These are phyloP conservation scores for Otis tarda DNA, from an alignment of 2,113 vertebrate species.

Conservation along the genomic window DNA sequence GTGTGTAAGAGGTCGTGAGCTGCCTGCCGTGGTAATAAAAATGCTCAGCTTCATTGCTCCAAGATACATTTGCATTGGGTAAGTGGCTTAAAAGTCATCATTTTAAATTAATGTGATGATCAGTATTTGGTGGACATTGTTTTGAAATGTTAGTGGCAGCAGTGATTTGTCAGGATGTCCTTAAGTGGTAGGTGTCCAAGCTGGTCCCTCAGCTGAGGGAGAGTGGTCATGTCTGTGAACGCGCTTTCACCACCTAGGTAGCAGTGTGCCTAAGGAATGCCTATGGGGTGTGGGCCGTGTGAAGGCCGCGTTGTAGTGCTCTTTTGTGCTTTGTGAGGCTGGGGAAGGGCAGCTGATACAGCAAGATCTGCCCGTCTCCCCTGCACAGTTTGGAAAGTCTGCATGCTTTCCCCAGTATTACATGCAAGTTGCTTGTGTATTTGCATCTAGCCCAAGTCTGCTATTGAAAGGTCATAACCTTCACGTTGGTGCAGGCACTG, in stretches of 20 bases:
- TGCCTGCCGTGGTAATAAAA: neutral
- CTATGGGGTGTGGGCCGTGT: rapidly evolving
- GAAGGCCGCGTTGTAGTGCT: neutral
- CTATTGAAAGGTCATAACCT: neutral
- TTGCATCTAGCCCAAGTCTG: neutral
- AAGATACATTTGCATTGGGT: neutral
- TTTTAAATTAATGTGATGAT: neutral
- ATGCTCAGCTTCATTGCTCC: rapidly evolving
- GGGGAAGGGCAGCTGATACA: neutral
- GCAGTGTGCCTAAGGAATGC: neutral
- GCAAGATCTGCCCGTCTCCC: neutral
- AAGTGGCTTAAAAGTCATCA: neutral
- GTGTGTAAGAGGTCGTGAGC: neutral
- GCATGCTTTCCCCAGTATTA: neutral
- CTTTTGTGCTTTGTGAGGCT: neutral
- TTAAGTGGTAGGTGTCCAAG: neutral
- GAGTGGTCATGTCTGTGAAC: neutral
- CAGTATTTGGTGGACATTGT: neutral
- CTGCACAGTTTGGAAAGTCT: neutral
- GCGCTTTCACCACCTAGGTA: neutral
- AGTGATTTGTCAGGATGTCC: neutral
- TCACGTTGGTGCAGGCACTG: neutral
- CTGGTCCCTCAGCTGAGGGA: neutral
- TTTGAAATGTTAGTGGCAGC: neutral
- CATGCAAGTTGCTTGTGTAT: neutral